phyloP scores from a whole-genome alignment of 2,113 vertebrate genomes.

The Aldabrachelys gigantea region DNA sequence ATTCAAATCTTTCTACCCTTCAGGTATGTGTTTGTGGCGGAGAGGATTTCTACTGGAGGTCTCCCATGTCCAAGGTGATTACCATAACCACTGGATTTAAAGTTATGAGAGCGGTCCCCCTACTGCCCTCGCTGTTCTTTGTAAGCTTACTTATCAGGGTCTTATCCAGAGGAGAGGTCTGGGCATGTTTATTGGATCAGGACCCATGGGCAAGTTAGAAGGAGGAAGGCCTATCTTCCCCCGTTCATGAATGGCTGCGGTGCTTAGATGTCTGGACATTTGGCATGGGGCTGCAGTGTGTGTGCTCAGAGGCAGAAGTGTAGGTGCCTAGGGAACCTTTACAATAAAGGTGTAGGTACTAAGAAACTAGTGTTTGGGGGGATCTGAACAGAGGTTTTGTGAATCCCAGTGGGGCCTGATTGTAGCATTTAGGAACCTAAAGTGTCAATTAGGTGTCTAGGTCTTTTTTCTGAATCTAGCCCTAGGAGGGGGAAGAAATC shows the following conservation, averaged over 20 bases:
- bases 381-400: not conserved
- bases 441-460: not conserved
- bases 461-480: not conserved
- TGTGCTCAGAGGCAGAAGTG: not conserved
- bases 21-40: not conserved
- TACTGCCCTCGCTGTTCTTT: not conserved
- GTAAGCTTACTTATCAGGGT: not conserved
- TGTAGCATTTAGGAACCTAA: not conserved
- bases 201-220: not conserved
- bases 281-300: not conserved
- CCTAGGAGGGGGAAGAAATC: not conserved
- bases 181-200: not conserved
- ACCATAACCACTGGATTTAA: not conserved
- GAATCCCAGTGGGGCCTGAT: not conserved
- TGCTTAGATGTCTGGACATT: not conserved
- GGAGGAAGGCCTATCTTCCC: not conserved
- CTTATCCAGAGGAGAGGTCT: not conserved
- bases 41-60: not conserved
- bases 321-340: not conserved
- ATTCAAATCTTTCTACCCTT: not conserved
- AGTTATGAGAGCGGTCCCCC: not conserved
- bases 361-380: not conserved
- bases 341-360: not conserved
- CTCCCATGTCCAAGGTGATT: not conserved
- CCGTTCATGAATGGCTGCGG: not conserved